These are phyloP conservation scores for Pseudomyrmex gracilis DNA, from an alignment of 1,140 invertebrate genomes.

Conservation along the genomic window DNA sequence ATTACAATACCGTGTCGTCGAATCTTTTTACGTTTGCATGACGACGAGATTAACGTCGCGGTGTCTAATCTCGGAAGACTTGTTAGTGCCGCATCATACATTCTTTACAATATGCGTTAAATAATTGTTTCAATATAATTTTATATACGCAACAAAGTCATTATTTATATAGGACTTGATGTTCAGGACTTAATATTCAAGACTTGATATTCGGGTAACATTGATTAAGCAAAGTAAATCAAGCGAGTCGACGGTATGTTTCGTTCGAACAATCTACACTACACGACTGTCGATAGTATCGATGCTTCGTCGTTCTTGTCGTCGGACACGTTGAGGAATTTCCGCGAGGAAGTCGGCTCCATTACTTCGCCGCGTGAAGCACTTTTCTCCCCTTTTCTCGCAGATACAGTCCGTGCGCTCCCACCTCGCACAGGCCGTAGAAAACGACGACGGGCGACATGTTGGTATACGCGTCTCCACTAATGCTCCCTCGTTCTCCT, in stretches of 20 bases:
- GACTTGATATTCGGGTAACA: too few species aligned
- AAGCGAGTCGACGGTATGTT: neutral
- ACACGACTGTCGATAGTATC: neutral
- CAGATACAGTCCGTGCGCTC: constrained; percentile 37
- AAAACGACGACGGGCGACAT: constrained; percentile 65
- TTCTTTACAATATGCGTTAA: too few species aligned
- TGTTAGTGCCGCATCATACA: neutral
- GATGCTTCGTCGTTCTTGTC: constrained; percentile 11
- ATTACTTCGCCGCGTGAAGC: constrained; percentile 74
- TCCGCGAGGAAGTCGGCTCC: constrained; percentile 71
- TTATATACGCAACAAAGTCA: neutral
- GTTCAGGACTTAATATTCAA: too few species aligned
- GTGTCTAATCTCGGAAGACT: neutral
- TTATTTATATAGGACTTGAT: too few species aligned
- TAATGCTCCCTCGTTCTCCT: constrained; percentile 64
- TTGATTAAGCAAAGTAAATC: neutral
- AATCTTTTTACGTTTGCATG: constrained; percentile 24
- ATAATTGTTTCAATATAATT: neutral
- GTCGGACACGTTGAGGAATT: constrained; percentile 56
- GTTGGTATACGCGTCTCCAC: constrained; percentile 63
- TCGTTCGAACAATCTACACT: constrained; percentile 5
- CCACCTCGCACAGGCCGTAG: constrained; percentile 16
- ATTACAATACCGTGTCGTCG: constrained; percentile 36
- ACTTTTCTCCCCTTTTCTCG: constrained; percentile 59
- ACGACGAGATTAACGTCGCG: constrained; percentile 1